A percentile compares a stretch with the other conserved stretches of the same genome.
These are phyloP conservation scores for Aporrectodea caliginosa DNA, from an alignment of 1,140 invertebrate species.

Conservation along the genomic window DNA sequence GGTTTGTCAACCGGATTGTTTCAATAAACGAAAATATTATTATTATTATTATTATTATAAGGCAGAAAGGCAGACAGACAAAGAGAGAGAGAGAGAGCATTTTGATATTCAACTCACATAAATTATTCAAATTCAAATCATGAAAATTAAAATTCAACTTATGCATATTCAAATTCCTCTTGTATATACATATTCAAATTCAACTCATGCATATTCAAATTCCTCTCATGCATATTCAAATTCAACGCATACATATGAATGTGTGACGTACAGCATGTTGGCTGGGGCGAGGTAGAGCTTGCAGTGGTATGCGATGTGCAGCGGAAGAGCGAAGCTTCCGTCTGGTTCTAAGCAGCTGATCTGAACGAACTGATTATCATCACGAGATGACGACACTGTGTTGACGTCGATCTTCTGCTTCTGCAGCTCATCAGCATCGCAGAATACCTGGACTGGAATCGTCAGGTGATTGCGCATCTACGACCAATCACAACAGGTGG, in stretches of 20 bases:
- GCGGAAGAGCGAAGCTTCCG: conserved; percentile 69
- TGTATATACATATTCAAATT: no score
- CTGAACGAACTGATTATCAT: conserved; percentile 63
- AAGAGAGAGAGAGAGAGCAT: no score
- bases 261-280: conserved; percentile 64
- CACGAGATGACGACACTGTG: conserved; percentile 65
- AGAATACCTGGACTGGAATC: conserved; percentile 69
- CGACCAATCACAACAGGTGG: no score
- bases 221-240: conserved; percentile 16
- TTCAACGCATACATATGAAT: conserved; percentile 21
- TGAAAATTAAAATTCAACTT: no score
- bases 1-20: no score
- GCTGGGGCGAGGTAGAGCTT: conserved; percentile 70
- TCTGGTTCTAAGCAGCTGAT: conserved; percentile 70
- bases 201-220: neutral
- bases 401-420: conserved; percentile 65
- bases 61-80: no score
- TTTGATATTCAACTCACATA: no score
- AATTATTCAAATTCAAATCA: no score
- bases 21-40: no score
- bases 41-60: no score
- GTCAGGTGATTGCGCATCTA: conserved; percentile 77
- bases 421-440: conserved; percentile 66
- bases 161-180: no score
- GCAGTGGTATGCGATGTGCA: conserved; percentile 76